These are phyloP conservation scores for Hucho hucho DNA, from an alignment of 2,113 vertebrate genomes.

Conservation along the genomic window DNA sequence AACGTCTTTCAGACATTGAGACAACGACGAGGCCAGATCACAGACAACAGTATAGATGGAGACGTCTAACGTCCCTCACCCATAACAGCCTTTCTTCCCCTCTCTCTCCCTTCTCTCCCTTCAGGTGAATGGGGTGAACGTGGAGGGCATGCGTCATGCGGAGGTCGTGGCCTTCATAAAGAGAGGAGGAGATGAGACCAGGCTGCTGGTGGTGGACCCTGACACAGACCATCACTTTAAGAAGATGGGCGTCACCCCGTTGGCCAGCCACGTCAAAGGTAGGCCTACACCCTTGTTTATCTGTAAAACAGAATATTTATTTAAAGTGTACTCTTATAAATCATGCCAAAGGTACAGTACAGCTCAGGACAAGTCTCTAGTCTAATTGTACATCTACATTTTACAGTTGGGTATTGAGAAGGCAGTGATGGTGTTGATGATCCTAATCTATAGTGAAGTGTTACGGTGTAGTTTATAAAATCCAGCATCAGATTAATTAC, in stretches of 20 bases:
- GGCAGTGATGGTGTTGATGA: neutral
- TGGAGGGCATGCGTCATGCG: conserved; percentile 87
- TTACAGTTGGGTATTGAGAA: neutral
- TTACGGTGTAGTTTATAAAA: neutral
- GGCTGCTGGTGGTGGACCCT: conserved; percentile 88
- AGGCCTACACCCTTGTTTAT: too few relatives aligned
- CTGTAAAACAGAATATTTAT: too few relatives aligned
- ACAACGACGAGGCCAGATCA: neutral
- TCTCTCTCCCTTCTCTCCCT: neutral
- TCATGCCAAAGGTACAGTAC: neutral
- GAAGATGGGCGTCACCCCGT: conserved; percentile 82
- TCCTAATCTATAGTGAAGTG: neutral
- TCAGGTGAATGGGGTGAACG: conserved; percentile 91
- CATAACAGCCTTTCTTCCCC: neutral
- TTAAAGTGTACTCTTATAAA: too few relatives aligned
- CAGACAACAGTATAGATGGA: neutral
- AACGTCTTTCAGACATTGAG: neutral
- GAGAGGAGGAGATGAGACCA: conserved; percentile 80
- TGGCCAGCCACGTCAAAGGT: too few relatives aligned
- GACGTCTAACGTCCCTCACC: too few relatives aligned
- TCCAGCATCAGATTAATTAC: too few relatives aligned
- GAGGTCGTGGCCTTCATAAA: conserved; percentile 95
- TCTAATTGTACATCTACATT: neutral
- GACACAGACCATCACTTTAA: conserved; percentile 90
- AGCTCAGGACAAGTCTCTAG: neutral